Conservation (phyloP, 2,113 vertebrate species). For the Camelus bactrianus region DNA sequence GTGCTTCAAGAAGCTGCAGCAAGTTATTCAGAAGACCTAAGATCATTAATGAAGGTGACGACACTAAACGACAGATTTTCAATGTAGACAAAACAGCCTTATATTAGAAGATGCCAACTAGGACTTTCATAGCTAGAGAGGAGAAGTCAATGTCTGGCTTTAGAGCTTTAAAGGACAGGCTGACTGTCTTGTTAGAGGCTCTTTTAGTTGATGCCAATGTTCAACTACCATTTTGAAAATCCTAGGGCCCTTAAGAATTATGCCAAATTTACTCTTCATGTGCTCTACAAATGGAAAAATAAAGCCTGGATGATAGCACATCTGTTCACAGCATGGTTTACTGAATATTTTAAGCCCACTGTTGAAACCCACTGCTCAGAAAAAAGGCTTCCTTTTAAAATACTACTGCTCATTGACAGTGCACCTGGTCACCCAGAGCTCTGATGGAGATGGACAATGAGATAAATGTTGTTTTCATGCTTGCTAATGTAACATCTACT, state of each 20-base stretch:
- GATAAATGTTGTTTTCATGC: not conserved
- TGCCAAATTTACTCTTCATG: not conserved
- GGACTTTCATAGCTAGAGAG: not conserved
- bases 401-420: not conserved
- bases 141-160: not conserved
- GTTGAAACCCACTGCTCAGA: not conserved
- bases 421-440: not conserved
- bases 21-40: not conserved
- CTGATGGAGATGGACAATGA: not conserved
- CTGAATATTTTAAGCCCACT: not conserved
- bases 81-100: not conserved
- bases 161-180: not conserved
- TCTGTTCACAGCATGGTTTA: not conserved
- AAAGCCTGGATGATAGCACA: not conserved
- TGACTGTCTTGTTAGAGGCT: not conserved
- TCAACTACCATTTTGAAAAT: not conserved
- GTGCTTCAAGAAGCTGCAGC: not conserved
- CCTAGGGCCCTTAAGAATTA: not conserved
- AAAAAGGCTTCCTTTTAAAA: not conserved
- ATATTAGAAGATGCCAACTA: not conserved
- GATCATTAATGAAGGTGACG: not conserved
- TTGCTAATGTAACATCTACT: not conserved
- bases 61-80: not conserved
- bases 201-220: not conserved
- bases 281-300: not conserved